phyloP scores from a whole-genome alignment of 2,113 vertebrate species.

The Anoura caudifer region DNA sequence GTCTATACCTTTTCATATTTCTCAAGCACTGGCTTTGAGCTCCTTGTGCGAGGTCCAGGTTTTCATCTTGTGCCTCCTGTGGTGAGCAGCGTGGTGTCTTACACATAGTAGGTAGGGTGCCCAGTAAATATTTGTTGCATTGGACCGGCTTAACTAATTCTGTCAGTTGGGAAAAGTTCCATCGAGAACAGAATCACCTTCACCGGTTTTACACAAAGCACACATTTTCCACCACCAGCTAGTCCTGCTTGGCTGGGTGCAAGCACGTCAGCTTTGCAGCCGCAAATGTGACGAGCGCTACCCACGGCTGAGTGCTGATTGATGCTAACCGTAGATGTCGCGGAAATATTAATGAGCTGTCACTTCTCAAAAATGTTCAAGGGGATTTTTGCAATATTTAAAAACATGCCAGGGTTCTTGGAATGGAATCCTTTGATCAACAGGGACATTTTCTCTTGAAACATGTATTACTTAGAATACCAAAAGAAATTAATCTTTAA shows the following conservation, averaged over 20 bases:
- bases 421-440: conserved; percentile 52
- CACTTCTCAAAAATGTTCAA: conserved; percentile 21
- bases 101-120: background rate
- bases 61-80: background rate
- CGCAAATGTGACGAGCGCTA: background rate
- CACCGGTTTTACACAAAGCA: background rate
- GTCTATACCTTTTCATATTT: background rate
- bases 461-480: conserved; percentile 24
- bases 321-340: conserved; percentile 30
- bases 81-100: background rate
- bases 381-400: conserved; percentile 49
- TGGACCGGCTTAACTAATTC: background rate
- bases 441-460: conserved; percentile 50
- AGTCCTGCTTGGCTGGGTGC: background rate
- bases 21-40: background rate
- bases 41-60: background rate
- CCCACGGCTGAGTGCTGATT: conserved; percentile 28
- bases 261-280: background rate
- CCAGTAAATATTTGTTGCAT: background rate
- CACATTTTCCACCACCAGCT: background rate
- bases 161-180: background rate
- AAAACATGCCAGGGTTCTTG: conserved; percentile 30
- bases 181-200: background rate
- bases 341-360: conserved; percentile 52
- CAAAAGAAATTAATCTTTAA: conserved; percentile 23